Evolutionary conservation across 2,113 vertebrate genomes (phyloP), one percentile per base, ranked within the genome.

Genomic region (Excalfactoria chinensis): DNA sequence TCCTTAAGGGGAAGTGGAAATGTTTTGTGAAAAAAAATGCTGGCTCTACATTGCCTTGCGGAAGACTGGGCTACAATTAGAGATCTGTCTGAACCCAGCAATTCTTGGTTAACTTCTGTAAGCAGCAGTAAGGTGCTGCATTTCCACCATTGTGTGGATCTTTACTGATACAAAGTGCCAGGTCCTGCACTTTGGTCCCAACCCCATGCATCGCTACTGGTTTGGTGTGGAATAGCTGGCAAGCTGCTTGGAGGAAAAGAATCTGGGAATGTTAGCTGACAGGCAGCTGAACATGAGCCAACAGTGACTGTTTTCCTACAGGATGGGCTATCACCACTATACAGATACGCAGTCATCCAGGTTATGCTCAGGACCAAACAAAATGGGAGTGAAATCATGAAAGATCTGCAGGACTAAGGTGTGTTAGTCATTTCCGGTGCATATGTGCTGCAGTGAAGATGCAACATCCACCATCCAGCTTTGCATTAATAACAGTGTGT

Each of bases 51-150:
- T 62, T 81, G 75, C 44, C 48, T 86, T 81, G 34, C 44, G 77
- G 19, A 69, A 86, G 30, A 68, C 32, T 44, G 66, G 67, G 77
- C 62, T 90, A 62, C 84, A 80, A 84, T 90, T 93, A 75, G 73
- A 88, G 62, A 89, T 59, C 63, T 44, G 51, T 81, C 96, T 94
- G 70, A 49, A 78, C 69, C 30, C 67, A 13, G 30, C 64, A 69
- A 72, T 72, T 84, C 78, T 90, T 67, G 78, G 48, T 84, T 84
- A 72, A 51, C 2, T 0, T 75, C 70, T 66, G n/a, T 80, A 84
- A 68, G 35, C 20, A 16, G 62, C 14, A 48, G 21, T 73, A 64
- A 75, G 55, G 30, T 63, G 35, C 77, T 78, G 53, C 40, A 19
- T 93, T 90, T 71, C 70, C 25, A 72, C 49, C 62, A 23, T 48